Evolutionary conservation across 2,888 invertebrate genomes (phyloP), one percentile per base, ranked within the genome.

Genomic region (Phortica okadai): DNA sequence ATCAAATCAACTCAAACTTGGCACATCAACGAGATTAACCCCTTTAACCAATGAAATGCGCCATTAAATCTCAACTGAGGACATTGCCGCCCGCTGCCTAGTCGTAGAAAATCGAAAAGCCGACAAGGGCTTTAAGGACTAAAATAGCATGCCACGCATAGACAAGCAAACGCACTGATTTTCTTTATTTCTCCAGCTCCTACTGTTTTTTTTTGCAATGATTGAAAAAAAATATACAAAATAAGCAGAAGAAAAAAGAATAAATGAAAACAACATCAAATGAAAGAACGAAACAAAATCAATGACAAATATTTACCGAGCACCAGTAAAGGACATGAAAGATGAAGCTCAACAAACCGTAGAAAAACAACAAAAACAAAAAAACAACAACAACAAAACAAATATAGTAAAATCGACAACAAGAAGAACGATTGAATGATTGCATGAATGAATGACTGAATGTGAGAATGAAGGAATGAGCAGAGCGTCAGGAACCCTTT

Each of bases 221-320:
- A 56, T 56, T 56, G 56, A 16, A 56, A 56, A 56, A 56, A 54
- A 56, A 56, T n/a, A 16, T 11, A 6, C 16, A 16, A 56, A n/a
- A 56, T n/a, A 56, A 56, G 10, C 11, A 56, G 10, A 56, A 56
- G 0, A 5, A 10, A 8, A 16, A 16, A 16, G 56, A 56, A 56
- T 16, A 16, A 6, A 56, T 14, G 16, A 56, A 56, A 16, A 6
- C 11, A 56, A 56, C 56, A 56, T 56, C 7, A 62, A 16, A 62
- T 25, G 62, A 62, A 62, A 62, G 25, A 33, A 25, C 62, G 62
- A 62, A 62, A 16, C 62, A 62, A 62, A 62, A 62, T 25, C 62
- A 62, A 62, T 62, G 21, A 62, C 62, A 56, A 56, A 56, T n/a
- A 56, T 56, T 56, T 56, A 16, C 62, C 62, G 21, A 25, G 25